Evolutionary conservation across 1,140 invertebrate genomes (phyloP).

Genomic region (Sesamia nonagrioides): DNA sequence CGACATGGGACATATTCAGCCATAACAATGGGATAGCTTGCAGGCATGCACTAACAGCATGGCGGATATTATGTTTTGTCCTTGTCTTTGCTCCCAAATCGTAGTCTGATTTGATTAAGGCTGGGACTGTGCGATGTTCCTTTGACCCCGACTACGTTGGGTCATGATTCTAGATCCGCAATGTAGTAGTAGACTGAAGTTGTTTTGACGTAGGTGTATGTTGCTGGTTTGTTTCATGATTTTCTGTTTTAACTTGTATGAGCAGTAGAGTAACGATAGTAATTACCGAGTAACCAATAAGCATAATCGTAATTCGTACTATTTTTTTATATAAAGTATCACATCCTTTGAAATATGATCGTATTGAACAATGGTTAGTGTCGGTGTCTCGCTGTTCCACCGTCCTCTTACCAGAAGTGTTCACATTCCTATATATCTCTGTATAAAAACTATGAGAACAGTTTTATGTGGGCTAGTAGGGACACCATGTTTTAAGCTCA

Average conservation of each 20-base stretch:
- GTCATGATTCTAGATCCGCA: neutral
- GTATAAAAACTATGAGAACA: neutral
- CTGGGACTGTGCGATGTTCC: neutral
- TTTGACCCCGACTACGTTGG: neutral
- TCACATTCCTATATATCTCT: neutral
- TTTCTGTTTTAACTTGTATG: no score
- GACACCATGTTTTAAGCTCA: neutral
- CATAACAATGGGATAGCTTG: neutral
- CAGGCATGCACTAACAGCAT: neutral
- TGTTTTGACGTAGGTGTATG: neutral
- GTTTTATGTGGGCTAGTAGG: neutral
- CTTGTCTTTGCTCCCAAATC: neutral
- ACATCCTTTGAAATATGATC: neutral
- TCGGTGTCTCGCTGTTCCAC: neutral
- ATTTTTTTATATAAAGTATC: no score
- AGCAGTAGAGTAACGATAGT: no score
- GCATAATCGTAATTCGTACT: no score
- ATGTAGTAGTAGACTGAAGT: neutral
- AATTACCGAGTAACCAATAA: no score
- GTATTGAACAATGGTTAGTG: neutral
- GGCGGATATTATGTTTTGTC: neutral
- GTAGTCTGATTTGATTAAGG: slow-evolving; percentile 23
- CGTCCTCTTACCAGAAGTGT: no score
- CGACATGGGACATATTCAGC: neutral
- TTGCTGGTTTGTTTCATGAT: no score